Evolutionary conservation across 2,113 vertebrate species (phyloP).

Genomic region (Corythornis vintsioides): DNA sequence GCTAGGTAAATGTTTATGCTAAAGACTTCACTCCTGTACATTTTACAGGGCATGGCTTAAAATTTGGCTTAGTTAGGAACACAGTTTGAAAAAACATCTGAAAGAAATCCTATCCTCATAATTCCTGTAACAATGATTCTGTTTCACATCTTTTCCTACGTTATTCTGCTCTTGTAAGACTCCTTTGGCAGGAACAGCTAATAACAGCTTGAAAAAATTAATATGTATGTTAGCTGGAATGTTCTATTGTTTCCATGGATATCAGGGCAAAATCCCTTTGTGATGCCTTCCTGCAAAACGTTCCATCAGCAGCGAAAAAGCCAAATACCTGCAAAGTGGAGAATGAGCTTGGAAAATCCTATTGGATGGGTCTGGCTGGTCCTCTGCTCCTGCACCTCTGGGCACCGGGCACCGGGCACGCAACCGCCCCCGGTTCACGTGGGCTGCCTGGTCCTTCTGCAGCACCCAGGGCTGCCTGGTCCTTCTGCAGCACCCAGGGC

Average conservation of each 20-base stretch:
- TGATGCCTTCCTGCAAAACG: neutral
- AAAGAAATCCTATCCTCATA: neutral
- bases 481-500: neutral
- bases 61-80: neutral
- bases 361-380: neutral
- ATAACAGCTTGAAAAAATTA: slow-evolving; percentile 21
- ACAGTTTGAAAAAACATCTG: neutral
- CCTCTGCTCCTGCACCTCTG: no score
- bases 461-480: neutral
- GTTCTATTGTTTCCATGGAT: slow-evolving; percentile 53
- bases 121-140: neutral
- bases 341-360: neutral
- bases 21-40: neutral
- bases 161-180: slow-evolving; percentile 4
- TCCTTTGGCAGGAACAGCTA: neutral
- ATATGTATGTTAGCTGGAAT: neutral
- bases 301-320: neutral
- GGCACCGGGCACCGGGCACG: no score
- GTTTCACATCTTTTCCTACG: neutral
- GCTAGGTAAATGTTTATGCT: neutral
- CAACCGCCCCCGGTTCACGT: no score
- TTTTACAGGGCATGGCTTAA: neutral
- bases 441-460: no score
- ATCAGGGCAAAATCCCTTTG: neutral
- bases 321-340: neutral